A percentile compares a stretch with the other conserved stretches of the same genome.
Conservation (phyloP, 2,888 invertebrate species). For the Thelaira solivaga region DNA sequence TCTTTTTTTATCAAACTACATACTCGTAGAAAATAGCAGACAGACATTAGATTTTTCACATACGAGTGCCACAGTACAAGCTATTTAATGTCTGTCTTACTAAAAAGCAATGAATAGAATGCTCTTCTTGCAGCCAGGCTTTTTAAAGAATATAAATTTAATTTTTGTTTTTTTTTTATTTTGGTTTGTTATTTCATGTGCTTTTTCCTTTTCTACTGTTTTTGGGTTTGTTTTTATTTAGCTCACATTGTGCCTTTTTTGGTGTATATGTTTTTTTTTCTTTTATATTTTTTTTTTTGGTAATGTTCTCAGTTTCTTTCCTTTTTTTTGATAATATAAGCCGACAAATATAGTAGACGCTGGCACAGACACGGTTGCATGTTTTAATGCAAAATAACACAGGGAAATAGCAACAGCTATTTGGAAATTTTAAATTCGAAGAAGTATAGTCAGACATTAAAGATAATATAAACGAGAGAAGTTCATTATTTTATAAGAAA, state of each 20-base stretch:
- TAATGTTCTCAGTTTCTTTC: background rate
- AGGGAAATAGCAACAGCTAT: background rate
- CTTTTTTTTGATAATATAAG: slow-evolving; percentile 20
- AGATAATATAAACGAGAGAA: background rate
- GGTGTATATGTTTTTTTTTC: background rate
- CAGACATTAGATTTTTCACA: background rate
- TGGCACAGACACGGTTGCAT: slow-evolving; percentile 21
- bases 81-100: background rate
- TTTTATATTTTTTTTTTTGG: slow-evolving; percentile 14
- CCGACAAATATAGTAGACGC: slow-evolving; percentile 29
- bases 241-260: slow-evolving; percentile 6
- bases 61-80: too few relatives aligned
- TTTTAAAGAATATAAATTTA: slow-evolving; percentile 30
- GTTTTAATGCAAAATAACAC: background rate
- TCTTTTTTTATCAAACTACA: too few relatives aligned
- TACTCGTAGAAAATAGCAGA: too few relatives aligned
- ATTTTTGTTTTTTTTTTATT: slow-evolving; percentile 2
- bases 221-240: background rate
- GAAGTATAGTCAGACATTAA: background rate
- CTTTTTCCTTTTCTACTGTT: background rate
- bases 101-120: background rate
- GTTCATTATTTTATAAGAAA: background rate
- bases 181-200: background rate
- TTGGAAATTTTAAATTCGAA: background rate
- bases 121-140: background rate